Evolutionary conservation across 2,888 invertebrate species (phyloP).

Genomic region (Emesis russula): DNA sequence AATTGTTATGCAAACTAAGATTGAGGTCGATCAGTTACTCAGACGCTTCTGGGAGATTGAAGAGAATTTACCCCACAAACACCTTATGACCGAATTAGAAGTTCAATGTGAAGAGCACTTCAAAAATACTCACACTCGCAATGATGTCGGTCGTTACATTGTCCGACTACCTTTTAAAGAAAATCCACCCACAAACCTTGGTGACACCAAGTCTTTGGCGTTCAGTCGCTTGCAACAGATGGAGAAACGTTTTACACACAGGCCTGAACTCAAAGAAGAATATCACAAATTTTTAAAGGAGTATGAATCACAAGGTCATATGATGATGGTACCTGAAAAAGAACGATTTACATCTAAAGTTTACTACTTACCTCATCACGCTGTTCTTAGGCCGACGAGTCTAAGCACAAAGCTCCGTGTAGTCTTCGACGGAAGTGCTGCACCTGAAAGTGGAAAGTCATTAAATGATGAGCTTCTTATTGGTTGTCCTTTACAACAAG

Average conservation of each 20-base stretch:
- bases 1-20: no score
- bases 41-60: constrained; percentile 83
- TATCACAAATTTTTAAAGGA: constrained; percentile 75
- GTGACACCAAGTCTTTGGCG: constrained; percentile 64
- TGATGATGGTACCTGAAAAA: constrained; percentile 72
- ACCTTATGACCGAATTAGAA: constrained; percentile 59
- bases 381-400: constrained; percentile 66
- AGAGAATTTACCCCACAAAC: constrained; percentile 62
- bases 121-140: constrained; percentile 57
- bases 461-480: constrained; percentile 63
- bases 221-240: constrained; percentile 65
- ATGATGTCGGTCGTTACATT: constrained; percentile 69
- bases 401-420: constrained; percentile 74
- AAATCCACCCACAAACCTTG: constrained; percentile 58
- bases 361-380: constrained; percentile 83
- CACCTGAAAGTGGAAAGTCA: constrained; percentile 71
- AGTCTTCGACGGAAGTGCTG: constrained; percentile 79
- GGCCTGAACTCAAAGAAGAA: constrained; percentile 67
- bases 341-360: constrained; percentile 44
- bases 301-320: constrained; percentile 73
- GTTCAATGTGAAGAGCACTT: constrained; percentile 77
- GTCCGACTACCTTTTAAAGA: constrained; percentile 75
- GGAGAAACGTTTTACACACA: constrained; percentile 60
- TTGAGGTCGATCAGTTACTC: constrained; percentile 52
- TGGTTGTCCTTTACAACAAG: constrained; percentile 60